Conservation (phyloP, 92 coral and sea anemone species). For the Siderastrea siderea region DNA sequence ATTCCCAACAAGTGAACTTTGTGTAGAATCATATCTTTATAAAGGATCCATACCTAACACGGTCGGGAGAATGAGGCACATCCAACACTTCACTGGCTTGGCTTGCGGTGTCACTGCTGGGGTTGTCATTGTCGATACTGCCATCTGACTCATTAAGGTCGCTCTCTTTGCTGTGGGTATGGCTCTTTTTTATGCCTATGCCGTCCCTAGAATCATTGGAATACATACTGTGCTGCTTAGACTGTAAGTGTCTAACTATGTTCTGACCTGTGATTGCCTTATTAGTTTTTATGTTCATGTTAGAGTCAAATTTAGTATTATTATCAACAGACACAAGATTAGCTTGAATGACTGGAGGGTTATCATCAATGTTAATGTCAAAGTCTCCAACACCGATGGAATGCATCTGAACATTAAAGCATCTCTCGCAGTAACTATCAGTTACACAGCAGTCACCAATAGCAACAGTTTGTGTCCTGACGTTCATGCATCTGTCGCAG, state of each 20-base stretch:
- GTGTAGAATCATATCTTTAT: constrained; percentile 28
- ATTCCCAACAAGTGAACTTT: neutral
- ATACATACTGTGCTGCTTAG: constrained; percentile 30
- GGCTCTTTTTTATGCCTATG: constrained; percentile 17
- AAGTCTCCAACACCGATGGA: constrained; percentile 90
- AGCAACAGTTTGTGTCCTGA: constrained; percentile 78
- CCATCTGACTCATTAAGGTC: constrained; percentile 81
- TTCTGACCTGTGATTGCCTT: neutral
- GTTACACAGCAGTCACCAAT: constrained; percentile 95
- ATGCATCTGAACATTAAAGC: constrained; percentile 84
- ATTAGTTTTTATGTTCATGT: constrained; percentile 35
- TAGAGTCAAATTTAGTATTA: constrained; percentile 61
- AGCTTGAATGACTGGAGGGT: constrained; percentile 28
- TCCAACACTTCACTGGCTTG: constrained; percentile 84
- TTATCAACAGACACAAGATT: constrained; percentile 34
- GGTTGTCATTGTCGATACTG: constrained; percentile 89
- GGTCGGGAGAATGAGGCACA: constrained; percentile 61
- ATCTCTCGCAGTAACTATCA: constrained; percentile 93
- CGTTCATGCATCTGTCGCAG: constrained; percentile 79
- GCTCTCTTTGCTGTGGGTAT: constrained; percentile 37
- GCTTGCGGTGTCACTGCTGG: constrained; percentile 89
- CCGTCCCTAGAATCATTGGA: constrained; percentile 9
- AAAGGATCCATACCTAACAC: constrained; percentile 81
- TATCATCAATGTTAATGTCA: constrained; percentile 50
- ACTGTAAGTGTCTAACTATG: constrained; percentile 22